A percentile compares a stretch with the other conserved stretches of the same genome.
Conservation (phyloP, 2,888 invertebrate genomes). For the Leptura quadrifasciata region DNA sequence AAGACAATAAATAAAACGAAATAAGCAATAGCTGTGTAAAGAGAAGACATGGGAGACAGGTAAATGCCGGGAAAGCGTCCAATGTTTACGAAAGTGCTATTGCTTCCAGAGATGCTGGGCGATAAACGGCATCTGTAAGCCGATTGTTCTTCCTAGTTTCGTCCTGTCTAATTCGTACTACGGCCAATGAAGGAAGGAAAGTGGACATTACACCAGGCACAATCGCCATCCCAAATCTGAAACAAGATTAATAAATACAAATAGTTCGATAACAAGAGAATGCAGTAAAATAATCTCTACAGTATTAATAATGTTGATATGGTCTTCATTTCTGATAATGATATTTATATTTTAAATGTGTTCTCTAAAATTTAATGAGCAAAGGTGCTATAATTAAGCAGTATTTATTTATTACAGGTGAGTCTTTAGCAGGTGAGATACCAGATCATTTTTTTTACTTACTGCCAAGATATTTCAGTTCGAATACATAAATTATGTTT, state of each 20-base stretch:
- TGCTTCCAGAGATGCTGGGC: constrained; percentile 64
- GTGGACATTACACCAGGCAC: constrained; percentile 36
- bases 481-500: no score
- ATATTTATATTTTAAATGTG: background rate
- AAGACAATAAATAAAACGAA: constrained; percentile 70
- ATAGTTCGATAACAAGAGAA: constrained; percentile 46
- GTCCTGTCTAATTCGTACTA: constrained; percentile 61
- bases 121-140: constrained; percentile 68
- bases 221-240: constrained; percentile 36
- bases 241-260: constrained; percentile 51
- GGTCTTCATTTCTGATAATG: background rate
- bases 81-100: constrained; percentile 68
- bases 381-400: no score
- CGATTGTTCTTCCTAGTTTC: constrained; percentile 63
- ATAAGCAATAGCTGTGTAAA: constrained; percentile 65
- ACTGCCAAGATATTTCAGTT: no score
- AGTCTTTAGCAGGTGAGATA: no score
- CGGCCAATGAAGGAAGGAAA: constrained; percentile 45
- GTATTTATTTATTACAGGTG: no score
- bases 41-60: constrained; percentile 63
- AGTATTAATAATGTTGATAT: background rate
- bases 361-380: background rate
- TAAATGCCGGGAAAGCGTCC: constrained; percentile 64
- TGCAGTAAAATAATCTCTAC: background rate
- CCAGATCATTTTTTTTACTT: no score